phyloP scores from a whole-genome alignment of 2,797 vertebrate species.

The Thalassophryne amazonica region DNA sequence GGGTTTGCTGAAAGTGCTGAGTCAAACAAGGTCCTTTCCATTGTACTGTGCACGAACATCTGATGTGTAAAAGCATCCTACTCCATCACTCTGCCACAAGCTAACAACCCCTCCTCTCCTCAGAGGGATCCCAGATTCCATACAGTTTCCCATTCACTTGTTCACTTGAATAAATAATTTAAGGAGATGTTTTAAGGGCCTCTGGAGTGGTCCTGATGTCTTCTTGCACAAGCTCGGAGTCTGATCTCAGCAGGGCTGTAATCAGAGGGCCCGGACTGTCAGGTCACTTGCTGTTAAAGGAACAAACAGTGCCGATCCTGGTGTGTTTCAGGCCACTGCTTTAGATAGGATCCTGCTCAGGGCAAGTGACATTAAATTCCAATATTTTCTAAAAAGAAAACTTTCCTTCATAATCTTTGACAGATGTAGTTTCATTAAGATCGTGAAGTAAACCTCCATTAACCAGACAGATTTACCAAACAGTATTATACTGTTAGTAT shows the following conservation, averaged over 20 bases:
- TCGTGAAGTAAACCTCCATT: no score
- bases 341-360: conserved; percentile 10
- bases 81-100: conserved; percentile 34
- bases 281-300: conserved; percentile 33
- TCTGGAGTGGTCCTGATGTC: conserved; percentile 58
- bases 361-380: conserved; percentile 7
- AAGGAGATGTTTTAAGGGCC: conserved; percentile 64
- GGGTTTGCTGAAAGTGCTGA: no score
- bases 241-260: conserved; percentile 65
- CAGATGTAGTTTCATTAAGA: conserved; percentile 18
- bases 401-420: not conserved
- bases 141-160: conserved; percentile 79
- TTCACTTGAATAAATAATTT: conserved; percentile 75
- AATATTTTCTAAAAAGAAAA: conserved; percentile 13
- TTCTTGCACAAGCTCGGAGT: conserved; percentile 43
- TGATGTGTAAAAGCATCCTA: conserved; percentile 47
- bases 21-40: conserved; percentile 35
- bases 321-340: conserved; percentile 33
- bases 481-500: no score
- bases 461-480: no score
- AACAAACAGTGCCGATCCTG: conserved; percentile 45
- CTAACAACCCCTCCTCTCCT: conserved; percentile 36
- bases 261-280: conserved; percentile 60
- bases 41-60: conserved; percentile 44
- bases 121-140: conserved; percentile 54